Evolutionary conservation across 2,797 vertebrate genomes (phyloP).

Genomic region (Phalanger gymnotis): DNA sequence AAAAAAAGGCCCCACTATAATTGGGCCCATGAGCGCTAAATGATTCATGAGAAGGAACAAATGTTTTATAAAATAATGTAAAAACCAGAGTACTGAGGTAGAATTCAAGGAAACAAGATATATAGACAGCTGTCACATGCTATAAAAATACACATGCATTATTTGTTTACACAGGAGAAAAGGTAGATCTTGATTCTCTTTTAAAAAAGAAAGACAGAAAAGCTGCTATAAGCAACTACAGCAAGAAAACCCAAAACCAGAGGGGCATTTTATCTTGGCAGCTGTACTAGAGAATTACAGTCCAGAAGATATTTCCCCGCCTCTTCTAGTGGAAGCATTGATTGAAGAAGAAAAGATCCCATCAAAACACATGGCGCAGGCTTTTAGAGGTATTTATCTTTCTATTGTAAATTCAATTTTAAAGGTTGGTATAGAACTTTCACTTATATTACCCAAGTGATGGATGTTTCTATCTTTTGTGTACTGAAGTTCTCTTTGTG

Average conservation of each 20-base stretch:
- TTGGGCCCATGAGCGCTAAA: slow-evolving; percentile 30
- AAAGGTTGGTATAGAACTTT: neutral
- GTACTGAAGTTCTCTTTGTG: neutral
- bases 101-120: neutral
- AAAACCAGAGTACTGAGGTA: neutral
- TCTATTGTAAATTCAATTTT: slow-evolving; percentile 41
- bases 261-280: slow-evolving; percentile 53
- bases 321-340: slow-evolving; percentile 25
- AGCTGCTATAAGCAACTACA: neutral
- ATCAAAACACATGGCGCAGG: neutral
- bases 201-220: neutral
- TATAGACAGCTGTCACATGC: neutral
- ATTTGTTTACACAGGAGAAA: neutral
- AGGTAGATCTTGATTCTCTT: neutral
- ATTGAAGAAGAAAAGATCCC: slow-evolving; percentile 12
- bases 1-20: neutral
- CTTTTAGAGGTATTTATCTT: slow-evolving; percentile 43
- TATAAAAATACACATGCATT: neutral
- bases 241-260: slow-evolving; percentile 34
- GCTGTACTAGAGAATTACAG: slow-evolving; percentile 38
- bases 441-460: neutral
- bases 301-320: slow-evolving; percentile 31
- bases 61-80: neutral
- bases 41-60: neutral
- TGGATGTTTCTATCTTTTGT: neutral